Conservation (phyloP, 2,888 invertebrate genomes). For the Chymomyza fuscimana region DNA sequence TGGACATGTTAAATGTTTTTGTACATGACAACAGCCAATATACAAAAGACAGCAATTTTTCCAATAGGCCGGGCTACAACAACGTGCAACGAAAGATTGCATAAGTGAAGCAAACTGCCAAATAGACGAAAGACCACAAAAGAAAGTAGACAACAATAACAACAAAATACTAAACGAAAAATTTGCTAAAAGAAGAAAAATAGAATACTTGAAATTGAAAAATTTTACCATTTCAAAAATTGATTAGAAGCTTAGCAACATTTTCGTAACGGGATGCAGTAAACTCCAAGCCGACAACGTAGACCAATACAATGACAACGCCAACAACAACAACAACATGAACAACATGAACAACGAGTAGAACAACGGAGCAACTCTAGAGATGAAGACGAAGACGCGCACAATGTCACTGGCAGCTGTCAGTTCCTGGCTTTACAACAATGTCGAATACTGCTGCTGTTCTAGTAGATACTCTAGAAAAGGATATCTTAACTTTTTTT, state of each 20-base stretch:
- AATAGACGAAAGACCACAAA: slow-evolving; percentile 18
- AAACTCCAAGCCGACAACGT: neutral
- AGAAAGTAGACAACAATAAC: slow-evolving; percentile 30
- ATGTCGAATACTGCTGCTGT: slow-evolving; percentile 19
- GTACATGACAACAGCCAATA: slow-evolving; percentile 62
- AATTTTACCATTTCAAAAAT: slow-evolving; percentile 63
- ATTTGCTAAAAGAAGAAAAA: slow-evolving; percentile 26
- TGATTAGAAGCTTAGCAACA: slow-evolving; percentile 63
- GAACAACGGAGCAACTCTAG: neutral
- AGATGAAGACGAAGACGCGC: neutral
- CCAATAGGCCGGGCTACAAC: slow-evolving; percentile 14
- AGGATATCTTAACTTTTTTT: neutral
- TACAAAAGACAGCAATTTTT: slow-evolving; percentile 31
- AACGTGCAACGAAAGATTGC: slow-evolving; percentile 20
- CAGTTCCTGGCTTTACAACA: slow-evolving; percentile 42
- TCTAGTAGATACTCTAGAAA: neutral
- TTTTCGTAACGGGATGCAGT: slow-evolving; percentile 1
- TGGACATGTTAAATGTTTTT: slow-evolving; percentile 65
- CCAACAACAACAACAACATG: neutral
- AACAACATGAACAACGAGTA: neutral
- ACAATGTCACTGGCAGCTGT: slow-evolving; percentile 36
- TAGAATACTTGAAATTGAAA: slow-evolving; percentile 46
- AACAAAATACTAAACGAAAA: slow-evolving; percentile 19
- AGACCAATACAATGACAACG: neutral
- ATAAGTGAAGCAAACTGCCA: slow-evolving; percentile 41